A percentile compares a stretch with the other conserved stretches of the same genome.
These are phyloP conservation scores for Microplitis mediator DNA, from an alignment of 1,140 invertebrate genomes.

Conservation along the genomic window DNA sequence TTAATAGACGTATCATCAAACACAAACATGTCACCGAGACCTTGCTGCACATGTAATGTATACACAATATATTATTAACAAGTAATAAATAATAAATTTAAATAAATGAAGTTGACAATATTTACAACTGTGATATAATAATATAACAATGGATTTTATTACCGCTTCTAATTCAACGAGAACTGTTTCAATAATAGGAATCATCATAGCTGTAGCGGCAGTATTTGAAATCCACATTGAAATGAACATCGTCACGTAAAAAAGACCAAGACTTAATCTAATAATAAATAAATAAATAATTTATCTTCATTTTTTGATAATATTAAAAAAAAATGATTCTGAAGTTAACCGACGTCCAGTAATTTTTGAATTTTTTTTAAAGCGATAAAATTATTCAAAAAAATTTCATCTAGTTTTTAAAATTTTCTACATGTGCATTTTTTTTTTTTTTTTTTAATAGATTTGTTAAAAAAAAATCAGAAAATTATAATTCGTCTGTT, in stretches of 20 bases:
- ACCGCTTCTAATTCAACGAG: constrained; percentile 62
- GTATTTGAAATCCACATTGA: constrained; percentile 73
- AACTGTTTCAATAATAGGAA: constrained; percentile 67
- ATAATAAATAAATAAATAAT: constrained; percentile 8
- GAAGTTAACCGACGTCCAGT: constrained; percentile 39
- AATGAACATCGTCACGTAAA: constrained; percentile 67
- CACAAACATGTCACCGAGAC: constrained; percentile 56
- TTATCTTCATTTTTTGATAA: background rate
- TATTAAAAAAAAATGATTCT: background rate
- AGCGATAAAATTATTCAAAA: too few relatives aligned
- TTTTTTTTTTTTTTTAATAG: too few relatives aligned
- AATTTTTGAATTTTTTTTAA: too few relatives aligned
- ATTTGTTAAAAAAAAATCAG: background rate
- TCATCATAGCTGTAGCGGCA: constrained; percentile 69
- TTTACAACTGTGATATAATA: background rate
- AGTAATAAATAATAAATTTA: background rate
- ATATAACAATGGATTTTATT: background rate
- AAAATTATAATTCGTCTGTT: too few relatives aligned
- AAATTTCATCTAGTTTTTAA: too few relatives aligned
- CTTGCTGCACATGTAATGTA: constrained; percentile 50
- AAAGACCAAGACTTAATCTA: constrained; percentile 63
- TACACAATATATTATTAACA: background rate
- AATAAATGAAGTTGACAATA: background rate
- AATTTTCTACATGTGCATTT: too few relatives aligned
- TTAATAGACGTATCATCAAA: constrained; percentile 29